phyloP scores from a whole-genome alignment of 2,113 vertebrate genomes.

The Parotia lawesii region DNA sequence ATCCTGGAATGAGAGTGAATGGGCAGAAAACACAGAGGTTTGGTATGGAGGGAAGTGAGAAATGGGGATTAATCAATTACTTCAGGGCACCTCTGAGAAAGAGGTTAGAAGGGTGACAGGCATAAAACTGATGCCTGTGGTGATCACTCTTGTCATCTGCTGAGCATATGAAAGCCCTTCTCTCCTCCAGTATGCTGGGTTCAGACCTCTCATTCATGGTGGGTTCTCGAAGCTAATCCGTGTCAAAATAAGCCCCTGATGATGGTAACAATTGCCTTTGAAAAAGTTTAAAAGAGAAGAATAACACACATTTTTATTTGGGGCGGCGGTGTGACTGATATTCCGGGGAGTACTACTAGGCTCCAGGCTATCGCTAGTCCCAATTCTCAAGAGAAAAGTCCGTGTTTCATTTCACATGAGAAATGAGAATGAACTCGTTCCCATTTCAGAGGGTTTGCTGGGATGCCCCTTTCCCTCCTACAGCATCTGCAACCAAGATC shows the following conservation, averaged over 20 bases:
- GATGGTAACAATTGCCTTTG: not conserved
- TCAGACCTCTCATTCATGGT: not conserved
- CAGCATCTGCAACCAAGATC: constrained; percentile 36
- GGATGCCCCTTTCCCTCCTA: constrained; percentile 31
- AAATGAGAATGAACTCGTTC: not conserved
- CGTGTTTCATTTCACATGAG: constrained; percentile 26
- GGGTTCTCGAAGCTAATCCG: not conserved
- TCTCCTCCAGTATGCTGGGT: not conserved
- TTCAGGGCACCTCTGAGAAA: not conserved
- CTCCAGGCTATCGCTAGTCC: constrained; percentile 13
- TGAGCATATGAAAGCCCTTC: not conserved
- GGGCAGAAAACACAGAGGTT: not conserved
- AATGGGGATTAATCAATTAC: not conserved
- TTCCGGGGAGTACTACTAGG: not conserved
- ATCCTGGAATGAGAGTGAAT: not conserved
- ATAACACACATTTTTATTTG: not conserved
- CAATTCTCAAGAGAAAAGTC: constrained; percentile 4
- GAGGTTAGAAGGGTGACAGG: not conserved
- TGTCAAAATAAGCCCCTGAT: not conserved
- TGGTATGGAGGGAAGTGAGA: not conserved
- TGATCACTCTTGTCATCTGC: not conserved
- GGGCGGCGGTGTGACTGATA: accelerated
- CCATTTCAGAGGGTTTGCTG: not conserved
- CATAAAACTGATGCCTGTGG: not conserved
- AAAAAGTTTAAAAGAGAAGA: not conserved